Base-by-base conservation (phyloP, 92 coral and sea anemone species). In the Phenganax marumi region DNA sequence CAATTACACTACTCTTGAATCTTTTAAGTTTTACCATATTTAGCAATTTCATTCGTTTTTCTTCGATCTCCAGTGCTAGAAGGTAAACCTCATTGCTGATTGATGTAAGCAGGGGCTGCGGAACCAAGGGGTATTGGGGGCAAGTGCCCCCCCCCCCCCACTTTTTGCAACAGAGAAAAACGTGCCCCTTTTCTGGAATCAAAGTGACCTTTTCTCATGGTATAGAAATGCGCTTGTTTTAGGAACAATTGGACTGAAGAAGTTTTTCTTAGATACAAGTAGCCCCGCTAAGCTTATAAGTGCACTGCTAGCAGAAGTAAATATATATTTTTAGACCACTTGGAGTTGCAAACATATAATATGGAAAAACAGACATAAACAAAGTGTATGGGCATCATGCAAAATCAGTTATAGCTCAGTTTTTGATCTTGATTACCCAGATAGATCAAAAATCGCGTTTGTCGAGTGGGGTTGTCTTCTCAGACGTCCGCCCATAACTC, bases 41-140 rank as follows among this genome's bases (percentile, higher is more conserved):
- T 23, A 81, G 62, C 10, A 46, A 26, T n/a, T 53, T 70, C 79
- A 84, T 51, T 21, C 87, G 83, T 43, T 39, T 61, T 46, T 84
- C 85, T 52, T 84, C 87, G 14, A 84, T 26, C 17, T 60, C 75
- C 74, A 84, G 33, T 14, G 78, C 57, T 55, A 76, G 63, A n/a
- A 22, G 58, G 68, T 77, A 84, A 52, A 60, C 50, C 5, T 80
- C 23, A 84, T 84, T 84, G 0, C 85, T 56, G 39, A 76, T 66
- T 58, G 55, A 46, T 8, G 87, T 84, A n/a, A 84, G 84, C 9
- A 14, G 57, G 9, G 14, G 8, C 14, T 14, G 14, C 14, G 57
- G 9, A 52, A 52, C 9, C 9, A 52, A 80, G 57, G 57, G 57
- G 57, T 14, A 52, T 52, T 52, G 57, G 8, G 57, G 57, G 57